Evolutionary conservation across 2,888 invertebrate genomes (phyloP), one percentile per base, ranked within the genome.

Genomic region (Slavum lentiscoides): DNA sequence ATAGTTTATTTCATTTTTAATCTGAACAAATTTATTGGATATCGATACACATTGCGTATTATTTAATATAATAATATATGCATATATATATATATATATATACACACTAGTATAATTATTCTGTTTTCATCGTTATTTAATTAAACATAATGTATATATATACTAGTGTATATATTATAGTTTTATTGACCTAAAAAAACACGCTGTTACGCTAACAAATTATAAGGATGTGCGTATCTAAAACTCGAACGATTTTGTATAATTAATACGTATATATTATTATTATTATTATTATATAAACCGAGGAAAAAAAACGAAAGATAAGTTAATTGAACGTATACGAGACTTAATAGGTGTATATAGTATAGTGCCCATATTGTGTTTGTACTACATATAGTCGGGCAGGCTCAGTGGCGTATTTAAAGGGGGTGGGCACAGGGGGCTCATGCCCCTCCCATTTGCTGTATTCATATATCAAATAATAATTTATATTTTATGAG

Each of bases 151-250:
- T 49, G 15, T 19, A 21, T 8, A 53, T 2, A 23, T 53, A 23
- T 21, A 49, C 53, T 6, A 9, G 13, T 39, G n/a, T 15, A 55
- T 55, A 21, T 15, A 43, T 39, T 11, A 23, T 61, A 61, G 11
- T 21, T 62, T 13, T 30, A 68, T 53, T 49, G 53, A 49, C 68
- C 68, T 68, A 68, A 17, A 68, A 68, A 68, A 53, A 68, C 53
- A 49, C 21, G 23, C 17, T 2, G 23, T 68, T 53, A 17, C n/a
- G n/a, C n/a, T n/a, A n/a, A n/a, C 17, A 55, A 55, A 55, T 55
- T 19, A 30, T 30, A 55, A 55, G 5, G 55, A 55, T 55, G 19
- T 6, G 9, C 43, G 19, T 19, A 55, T 19, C 1, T 55, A 55
- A 4, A 43, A 1, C 39, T 21, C 11, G 13, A 66, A 43, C 7